A percentile compares a stretch with the other conserved stretches of the same genome.
phyloP scores from a whole-genome alignment of 2,797 vertebrate genomes.

The Thunnus albacares region DNA sequence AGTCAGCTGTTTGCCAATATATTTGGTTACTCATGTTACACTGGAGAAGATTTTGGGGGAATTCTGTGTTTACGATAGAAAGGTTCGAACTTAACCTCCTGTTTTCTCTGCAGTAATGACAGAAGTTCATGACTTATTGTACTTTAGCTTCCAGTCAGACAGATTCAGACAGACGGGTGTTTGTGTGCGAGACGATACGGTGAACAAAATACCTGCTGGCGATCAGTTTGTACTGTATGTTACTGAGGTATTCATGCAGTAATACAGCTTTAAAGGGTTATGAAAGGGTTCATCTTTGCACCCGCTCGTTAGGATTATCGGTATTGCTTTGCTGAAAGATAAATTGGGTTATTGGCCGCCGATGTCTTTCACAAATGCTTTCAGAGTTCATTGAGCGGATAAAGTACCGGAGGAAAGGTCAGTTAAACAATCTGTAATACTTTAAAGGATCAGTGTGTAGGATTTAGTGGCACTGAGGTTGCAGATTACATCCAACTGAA shows the following conservation, averaged over 20 bases:
- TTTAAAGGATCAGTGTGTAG: too few relatives aligned
- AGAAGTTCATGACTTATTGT: not conserved
- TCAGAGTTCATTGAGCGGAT: too few relatives aligned
- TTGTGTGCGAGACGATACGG: not conserved
- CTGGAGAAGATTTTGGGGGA: not conserved
- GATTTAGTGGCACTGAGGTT: too few relatives aligned
- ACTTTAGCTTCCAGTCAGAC: not conserved
- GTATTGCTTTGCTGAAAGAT: not conserved
- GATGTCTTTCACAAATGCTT: too few relatives aligned
- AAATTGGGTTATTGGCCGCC: too few relatives aligned
- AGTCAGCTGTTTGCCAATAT: not conserved
- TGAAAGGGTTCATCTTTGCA: not conserved
- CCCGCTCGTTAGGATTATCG: not conserved
- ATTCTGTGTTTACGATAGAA: not conserved
- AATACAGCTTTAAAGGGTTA: not conserved
- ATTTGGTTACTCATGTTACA: not conserved
- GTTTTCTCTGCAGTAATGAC: not conserved
- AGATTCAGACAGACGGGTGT: constrained; percentile 12
- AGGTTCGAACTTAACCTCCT: not conserved
- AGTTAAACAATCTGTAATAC: too few relatives aligned
- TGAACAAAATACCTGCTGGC: constrained; percentile 3
- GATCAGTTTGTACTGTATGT: constrained; percentile 5
- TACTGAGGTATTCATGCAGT: constrained; percentile 4
- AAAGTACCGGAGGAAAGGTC: too few relatives aligned
- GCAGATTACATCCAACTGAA: too few relatives aligned